Base-by-base conservation (phyloP, 2,797 vertebrate species). In the Otus scops region DNA sequence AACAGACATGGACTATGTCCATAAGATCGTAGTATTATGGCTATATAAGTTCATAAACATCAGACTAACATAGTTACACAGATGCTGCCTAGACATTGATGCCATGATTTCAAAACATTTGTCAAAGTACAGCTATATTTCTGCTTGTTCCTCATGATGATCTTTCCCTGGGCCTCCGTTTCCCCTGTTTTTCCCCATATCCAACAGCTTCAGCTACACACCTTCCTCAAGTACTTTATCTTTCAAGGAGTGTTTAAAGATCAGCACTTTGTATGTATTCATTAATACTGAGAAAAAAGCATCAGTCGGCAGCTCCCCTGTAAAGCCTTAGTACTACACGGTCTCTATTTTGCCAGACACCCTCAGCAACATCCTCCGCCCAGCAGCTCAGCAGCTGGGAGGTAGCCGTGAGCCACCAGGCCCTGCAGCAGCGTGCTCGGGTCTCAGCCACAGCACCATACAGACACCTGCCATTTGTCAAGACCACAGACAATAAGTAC, bases 351-450 rank as follows among this genome's bases (percentile, higher is more conserved):
- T 51, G 20, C 43, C 78, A 56, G 61, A 32, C 1, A 9, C 18
- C 20, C 13, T 8, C 39, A 53, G 36, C 38, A 69, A 21, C 3
- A 2, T 10, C 36, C 26, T 41, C 28, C 76, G 64, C 22, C 78
- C 48, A 32, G 22, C 27, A 23, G 5, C 41, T 34, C 0, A 0
- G 1, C 1, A 4, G 5, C 0, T 34, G 63, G 24, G 13, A 19
- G 16, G 48, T 30, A 80, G 7, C 45, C 0, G 2, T 26, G 73
- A 81, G 30, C 39, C 36, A 4, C 4, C 11, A 45, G 23, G 15
- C 24, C 45, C 22, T 20, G 50, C 27, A 61, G 65, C 41, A 79
- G 15, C 0, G 0, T 47, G 27, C 10, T 47, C 4, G 13, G 3
- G 26, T 32, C 68, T 47, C 28, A 50, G 4, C 51, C 34, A 39